Percentiles rank a stretch among this genome's conserved stretches.
Evolutionary conservation across 2,888 invertebrate genomes (phyloP).

Genomic region (Eledona agricola): DNA sequence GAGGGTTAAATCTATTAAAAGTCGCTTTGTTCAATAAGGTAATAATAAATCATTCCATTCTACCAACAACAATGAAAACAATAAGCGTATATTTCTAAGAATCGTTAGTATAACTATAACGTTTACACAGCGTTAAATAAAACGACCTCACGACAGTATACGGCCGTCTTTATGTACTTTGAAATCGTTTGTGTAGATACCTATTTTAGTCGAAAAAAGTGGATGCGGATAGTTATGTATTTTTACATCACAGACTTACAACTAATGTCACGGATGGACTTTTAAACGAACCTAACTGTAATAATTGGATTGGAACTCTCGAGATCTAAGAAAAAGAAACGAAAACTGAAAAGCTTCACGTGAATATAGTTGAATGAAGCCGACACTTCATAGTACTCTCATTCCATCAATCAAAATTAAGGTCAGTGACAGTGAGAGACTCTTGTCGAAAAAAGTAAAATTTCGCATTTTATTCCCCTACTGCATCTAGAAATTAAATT

Average conservation of each 20-base stretch:
- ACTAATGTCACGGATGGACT: too few species aligned
- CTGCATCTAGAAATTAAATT: constrained; percentile 29
- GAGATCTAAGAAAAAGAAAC: too few species aligned
- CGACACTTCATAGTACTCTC: constrained; percentile 40
- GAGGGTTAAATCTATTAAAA: constrained; percentile 31
- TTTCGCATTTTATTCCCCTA: constrained; percentile 23
- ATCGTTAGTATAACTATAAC: constrained; percentile 28
- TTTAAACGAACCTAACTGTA: too few species aligned
- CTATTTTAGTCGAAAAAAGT: too few species aligned
- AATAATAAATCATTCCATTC: constrained; percentile 35
- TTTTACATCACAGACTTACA: too few species aligned
- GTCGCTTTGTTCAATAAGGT: constrained; percentile 29
- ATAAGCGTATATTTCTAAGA: constrained; percentile 30
- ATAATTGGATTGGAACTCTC: too few species aligned
- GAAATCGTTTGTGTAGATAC: constrained; percentile 8
- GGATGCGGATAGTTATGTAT: too few species aligned
- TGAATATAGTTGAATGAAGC: constrained; percentile 36
- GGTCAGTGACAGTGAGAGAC: constrained; percentile 48
- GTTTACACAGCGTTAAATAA: constrained; percentile 28
- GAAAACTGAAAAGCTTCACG: too few species aligned
- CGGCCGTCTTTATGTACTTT: constrained; percentile 21
- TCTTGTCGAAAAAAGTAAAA: constrained; percentile 42
- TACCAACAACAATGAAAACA: constrained; percentile 33
- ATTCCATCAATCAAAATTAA: constrained; percentile 53
- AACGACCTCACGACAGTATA: constrained; percentile 21